Conservation (phyloP, 2,888 invertebrate genomes). For the Harpalus rubripes region DNA sequence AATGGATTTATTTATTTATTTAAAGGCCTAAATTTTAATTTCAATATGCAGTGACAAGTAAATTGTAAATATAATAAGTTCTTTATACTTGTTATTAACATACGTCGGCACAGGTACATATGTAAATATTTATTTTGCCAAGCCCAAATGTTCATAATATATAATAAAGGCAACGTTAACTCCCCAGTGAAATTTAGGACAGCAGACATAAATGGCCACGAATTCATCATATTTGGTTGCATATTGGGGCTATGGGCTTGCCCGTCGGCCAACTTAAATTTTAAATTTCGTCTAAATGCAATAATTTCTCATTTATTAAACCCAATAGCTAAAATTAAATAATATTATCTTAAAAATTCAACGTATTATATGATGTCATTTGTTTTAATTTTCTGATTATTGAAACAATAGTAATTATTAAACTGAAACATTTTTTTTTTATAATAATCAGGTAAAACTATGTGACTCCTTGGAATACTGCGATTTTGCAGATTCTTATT, state of each 20-base stretch:
- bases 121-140: conserved; percentile 62
- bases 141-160: conserved; percentile 50
- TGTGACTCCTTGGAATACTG: conserved; percentile 19
- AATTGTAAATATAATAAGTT: not conserved
- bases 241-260: conserved; percentile 57
- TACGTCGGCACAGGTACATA: conserved; percentile 38
- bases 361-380: conserved; percentile 35
- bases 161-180: conserved; percentile 47
- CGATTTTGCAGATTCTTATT: conserved; percentile 40
- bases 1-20: not conserved
- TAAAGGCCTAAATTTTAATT: conserved; percentile 14
- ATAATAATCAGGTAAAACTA: conserved; percentile 45
- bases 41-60: conserved; percentile 12
- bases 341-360: conserved; percentile 20
- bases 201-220: conserved; percentile 52
- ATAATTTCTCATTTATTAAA: conserved; percentile 32
- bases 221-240: conserved; percentile 61
- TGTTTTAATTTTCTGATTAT: conserved; percentile 38
- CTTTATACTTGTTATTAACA: conserved; percentile 35
- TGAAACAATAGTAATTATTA: conserved; percentile 32
- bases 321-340: conserved; percentile 19
- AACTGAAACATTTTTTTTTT: conserved; percentile 21
- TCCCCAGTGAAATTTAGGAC: conserved; percentile 63
- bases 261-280: conserved; percentile 54
- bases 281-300: conserved; percentile 19